Percentiles rank a stretch among this genome's conserved stretches.
Evolutionary conservation across 2,113 vertebrate genomes (phyloP).

Genomic region (Embiotoca jacksoni): DNA sequence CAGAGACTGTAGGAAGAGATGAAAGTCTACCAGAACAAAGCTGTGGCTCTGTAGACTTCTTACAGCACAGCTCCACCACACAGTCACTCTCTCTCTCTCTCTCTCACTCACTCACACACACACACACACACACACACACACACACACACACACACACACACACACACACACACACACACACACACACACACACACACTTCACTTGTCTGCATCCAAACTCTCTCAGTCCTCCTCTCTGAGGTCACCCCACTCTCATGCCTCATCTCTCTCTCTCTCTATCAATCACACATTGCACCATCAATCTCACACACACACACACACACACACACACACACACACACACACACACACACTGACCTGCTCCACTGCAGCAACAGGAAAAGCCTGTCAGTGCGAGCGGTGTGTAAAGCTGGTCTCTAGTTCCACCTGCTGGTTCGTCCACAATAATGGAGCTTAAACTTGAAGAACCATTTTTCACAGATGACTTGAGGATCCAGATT

Average conservation of each 20-base stretch:
- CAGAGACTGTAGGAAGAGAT: background rate
- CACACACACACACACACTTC: conserved; percentile 1
- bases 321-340: background rate
- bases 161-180: too few species aligned
- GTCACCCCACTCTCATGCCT: conserved; percentile 20
- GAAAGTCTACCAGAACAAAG: background rate
- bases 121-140: conserved; percentile 3
- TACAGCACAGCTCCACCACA: background rate
- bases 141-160: too few species aligned
- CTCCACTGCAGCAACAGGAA: conserved; percentile 63
- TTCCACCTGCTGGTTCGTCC: conserved; percentile 64
- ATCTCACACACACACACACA: background rate
- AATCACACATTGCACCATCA: conserved; percentile 37
- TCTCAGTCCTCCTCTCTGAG: conserved; percentile 9
- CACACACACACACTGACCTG: conserved; percentile 2
- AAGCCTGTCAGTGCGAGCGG: background rate
- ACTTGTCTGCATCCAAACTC: background rate
- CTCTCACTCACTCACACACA: conserved; percentile 22
- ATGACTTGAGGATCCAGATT: too few species aligned
- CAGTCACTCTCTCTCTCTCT: background rate
- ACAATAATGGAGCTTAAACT: too few species aligned
- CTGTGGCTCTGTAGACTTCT: background rate
- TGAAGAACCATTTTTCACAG: too few species aligned
- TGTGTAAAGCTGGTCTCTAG: conserved; percentile 16
- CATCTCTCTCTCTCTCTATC: background rate